Base-by-base conservation (phyloP, 2,888 invertebrate species). In the Cremastinae sp. region DNA sequence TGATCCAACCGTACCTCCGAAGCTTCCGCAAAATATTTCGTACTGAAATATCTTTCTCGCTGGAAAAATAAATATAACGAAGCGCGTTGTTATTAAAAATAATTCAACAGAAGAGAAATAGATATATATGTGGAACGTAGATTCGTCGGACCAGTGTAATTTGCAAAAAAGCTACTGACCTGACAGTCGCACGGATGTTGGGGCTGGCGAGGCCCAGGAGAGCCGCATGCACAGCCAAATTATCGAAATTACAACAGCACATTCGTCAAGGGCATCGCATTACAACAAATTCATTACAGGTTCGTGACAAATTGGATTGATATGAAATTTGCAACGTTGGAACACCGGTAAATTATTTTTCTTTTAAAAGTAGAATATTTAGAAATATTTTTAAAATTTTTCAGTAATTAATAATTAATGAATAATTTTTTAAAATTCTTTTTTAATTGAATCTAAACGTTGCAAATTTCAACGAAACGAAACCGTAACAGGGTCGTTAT, bases 151-250 rank as follows among this genome's bases (percentile, higher is more conserved):
- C 62, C 81, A 14, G 35, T 22, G 28, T 43, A 55, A 71, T 68
- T 69, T 28, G 76, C 69, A 55, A 70, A 74, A n/a, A 75, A 71
- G 45, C 79, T 85, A 89, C 88, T 89, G 84, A 89, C 90, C 91
- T 91, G 90, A 90, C 91, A 91, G 90, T 89, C 86, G 87, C 86
- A 87, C 85, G 88, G 88, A 86, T 89, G 87, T 88, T 89, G 88
- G 90, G 90, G 89, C 87, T 89, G 89, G 84, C 84, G 83, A 89
- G 91, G 90, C 90, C 91, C 92, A 87, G 91, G 90, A 87, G 91
- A 91, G 91, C 91, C 91, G 91, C 92, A 92, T 92, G 92, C 92
- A 92, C 90, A 91, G 91, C 90, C 91, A 89, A 91, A 89, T 86
- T 85, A 61, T 84, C 83, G 65, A 81, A 85, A 81, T 87, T 84